A percentile compares a stretch with the other conserved stretches of the same genome.
Evolutionary conservation across 1,140 invertebrate genomes (phyloP).

Genomic region (Hydropsyche tenuis): DNA sequence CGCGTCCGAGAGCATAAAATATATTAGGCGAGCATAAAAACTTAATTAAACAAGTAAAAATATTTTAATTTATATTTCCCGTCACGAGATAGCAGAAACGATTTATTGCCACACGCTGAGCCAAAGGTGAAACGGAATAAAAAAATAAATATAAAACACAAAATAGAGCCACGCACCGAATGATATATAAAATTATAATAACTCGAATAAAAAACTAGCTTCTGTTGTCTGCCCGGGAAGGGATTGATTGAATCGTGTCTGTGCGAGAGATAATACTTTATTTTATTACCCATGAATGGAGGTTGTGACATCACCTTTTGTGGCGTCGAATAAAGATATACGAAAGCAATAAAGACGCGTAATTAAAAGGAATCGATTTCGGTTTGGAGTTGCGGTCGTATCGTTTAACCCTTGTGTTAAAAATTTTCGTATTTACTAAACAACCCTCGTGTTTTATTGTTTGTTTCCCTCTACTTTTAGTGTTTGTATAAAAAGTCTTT

Average conservation of each 20-base stretch:
- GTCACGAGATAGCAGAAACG: slow-evolving; percentile 19
- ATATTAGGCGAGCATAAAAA: slow-evolving; percentile 28
- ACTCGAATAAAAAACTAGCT: slow-evolving; percentile 5
- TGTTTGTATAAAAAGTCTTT: slow-evolving; percentile 4
- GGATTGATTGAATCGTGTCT: slow-evolving; percentile 22
- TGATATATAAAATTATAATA: background rate
- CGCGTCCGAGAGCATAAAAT: slow-evolving; percentile 11
- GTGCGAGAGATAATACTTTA: background rate
- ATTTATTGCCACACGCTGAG: slow-evolving; percentile 29
- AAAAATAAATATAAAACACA: background rate
- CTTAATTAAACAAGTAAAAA: slow-evolving; percentile 35
- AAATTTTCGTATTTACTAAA: too few species aligned
- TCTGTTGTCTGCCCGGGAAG: background rate
- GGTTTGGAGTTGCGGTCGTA: too few species aligned
- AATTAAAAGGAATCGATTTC: too few species aligned
- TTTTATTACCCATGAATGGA: too few species aligned
- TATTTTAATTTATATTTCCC: slow-evolving; percentile 34
- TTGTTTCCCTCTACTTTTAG: background rate
- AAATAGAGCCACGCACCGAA: background rate
- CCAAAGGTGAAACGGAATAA: slow-evolving; percentile 1
- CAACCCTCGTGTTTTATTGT: too few species aligned
- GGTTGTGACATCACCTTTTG: too few species aligned
- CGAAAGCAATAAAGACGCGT: too few species aligned
- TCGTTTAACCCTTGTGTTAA: too few species aligned
- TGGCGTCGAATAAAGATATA: too few species aligned